phyloP scores from a whole-genome alignment of 2,888 invertebrate genomes.

The Resseliella maxima region DNA sequence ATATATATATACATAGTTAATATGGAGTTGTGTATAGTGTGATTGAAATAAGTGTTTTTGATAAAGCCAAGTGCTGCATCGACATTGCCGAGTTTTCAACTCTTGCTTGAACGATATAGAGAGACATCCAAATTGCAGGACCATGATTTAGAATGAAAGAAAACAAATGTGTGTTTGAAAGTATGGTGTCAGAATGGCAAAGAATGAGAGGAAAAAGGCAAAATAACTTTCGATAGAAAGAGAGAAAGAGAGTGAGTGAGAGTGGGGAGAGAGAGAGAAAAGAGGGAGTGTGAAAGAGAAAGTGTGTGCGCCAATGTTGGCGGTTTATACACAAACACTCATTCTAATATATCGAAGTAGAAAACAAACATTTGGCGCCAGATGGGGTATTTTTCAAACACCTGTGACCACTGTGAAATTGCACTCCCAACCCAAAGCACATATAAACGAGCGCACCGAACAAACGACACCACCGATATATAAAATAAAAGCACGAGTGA shows the following conservation, averaged over 20 bases:
- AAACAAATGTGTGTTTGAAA: too few relatives aligned
- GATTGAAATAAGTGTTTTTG: slow-evolving; percentile 26
- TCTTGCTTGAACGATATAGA: too few relatives aligned
- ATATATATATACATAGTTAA: neutral
- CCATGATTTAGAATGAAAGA: too few relatives aligned
- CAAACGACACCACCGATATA: too few relatives aligned
- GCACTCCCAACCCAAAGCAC: neutral
- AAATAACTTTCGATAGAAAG: neutral
- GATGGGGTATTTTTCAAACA: slow-evolving; percentile 49
- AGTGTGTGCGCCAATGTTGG: neutral
- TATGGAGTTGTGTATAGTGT: neutral
- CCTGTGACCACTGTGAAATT: slow-evolving; percentile 54
- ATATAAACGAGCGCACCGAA: slow-evolving; percentile 12
- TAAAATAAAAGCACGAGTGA: too few relatives aligned
- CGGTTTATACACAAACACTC: slow-evolving; percentile 23
- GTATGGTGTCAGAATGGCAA: too few relatives aligned
- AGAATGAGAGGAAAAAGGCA: neutral
- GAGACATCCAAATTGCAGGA: too few relatives aligned
- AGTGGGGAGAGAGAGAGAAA: neutral
- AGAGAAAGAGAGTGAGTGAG: neutral
- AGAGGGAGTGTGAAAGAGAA: neutral
- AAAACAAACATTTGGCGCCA: slow-evolving; percentile 55
- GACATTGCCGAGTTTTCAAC: neutral
- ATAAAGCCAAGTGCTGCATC: slow-evolving; percentile 27
- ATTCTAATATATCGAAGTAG: slow-evolving; percentile 51